These are phyloP conservation scores for Tauraco hartlaubi DNA, from an alignment of 2,797 vertebrate species.

Conservation along the genomic window DNA sequence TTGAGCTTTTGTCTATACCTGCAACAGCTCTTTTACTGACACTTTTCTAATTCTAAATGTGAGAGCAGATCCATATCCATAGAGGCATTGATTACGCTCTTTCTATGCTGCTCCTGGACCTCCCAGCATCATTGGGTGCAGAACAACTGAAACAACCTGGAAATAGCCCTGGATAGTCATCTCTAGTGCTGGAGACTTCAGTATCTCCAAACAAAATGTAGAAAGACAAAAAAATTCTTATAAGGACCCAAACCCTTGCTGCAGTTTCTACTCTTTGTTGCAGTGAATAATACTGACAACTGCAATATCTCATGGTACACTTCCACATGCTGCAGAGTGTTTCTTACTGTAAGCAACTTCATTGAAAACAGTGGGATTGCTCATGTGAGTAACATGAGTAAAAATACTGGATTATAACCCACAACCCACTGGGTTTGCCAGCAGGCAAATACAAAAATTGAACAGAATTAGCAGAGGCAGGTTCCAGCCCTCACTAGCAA, in stretches of 20 bases:
- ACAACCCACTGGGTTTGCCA: neutral
- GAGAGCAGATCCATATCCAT: neutral
- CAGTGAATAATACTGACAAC: neutral
- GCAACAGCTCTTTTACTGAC: neutral
- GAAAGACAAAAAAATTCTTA: neutral
- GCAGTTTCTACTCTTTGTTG: neutral
- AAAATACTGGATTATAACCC: neutral
- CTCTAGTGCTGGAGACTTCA: neutral
- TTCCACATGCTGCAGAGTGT: neutral
- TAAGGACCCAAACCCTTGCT: neutral
- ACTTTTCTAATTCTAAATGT: neutral
- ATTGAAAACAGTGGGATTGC: neutral
- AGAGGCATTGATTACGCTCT: fast-evolving
- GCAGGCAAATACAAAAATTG: neutral
- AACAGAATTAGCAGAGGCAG: neutral
- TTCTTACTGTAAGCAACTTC: neutral
- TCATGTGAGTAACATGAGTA: neutral
- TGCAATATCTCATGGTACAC: fast-evolving
- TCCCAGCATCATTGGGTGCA: neutral
- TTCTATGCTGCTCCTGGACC: neutral
- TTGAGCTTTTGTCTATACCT: neutral
- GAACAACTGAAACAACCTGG: neutral
- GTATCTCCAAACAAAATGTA: neutral
- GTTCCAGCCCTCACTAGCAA: neutral
- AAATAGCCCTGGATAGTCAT: neutral